phyloP scores from a whole-genome alignment of 1,140 invertebrate species.

The Neodiprion lecontei region DNA sequence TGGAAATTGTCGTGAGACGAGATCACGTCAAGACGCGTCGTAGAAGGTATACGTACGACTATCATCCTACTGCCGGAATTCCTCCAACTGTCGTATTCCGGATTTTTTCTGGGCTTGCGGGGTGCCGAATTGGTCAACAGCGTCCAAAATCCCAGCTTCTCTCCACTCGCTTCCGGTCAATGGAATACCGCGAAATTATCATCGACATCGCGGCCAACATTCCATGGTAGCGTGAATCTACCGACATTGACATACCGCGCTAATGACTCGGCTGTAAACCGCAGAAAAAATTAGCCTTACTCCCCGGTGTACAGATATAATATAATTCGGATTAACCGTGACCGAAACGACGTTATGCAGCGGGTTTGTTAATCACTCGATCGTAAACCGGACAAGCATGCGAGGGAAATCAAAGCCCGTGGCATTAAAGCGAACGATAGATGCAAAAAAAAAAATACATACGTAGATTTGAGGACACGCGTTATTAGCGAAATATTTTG shows the following conservation, averaged over 20 bases:
- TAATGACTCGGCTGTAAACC: not conserved
- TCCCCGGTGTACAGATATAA: not conserved
- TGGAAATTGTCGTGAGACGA: not conserved
- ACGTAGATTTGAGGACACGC: too few species aligned
- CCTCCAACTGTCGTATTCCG: too few species aligned
- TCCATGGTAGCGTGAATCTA: not conserved
- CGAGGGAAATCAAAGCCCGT: not conserved
- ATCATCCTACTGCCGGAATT: too few species aligned
- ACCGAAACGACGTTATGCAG: not conserved
- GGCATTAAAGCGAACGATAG: not conserved
- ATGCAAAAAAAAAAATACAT: too few species aligned
- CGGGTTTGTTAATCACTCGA: constrained; percentile 2
- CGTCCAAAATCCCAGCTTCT: too few species aligned
- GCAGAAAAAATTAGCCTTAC: not conserved
- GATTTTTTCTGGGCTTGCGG: too few species aligned
- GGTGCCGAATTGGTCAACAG: too few species aligned
- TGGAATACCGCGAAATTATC: not conserved
- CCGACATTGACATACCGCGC: not conserved
- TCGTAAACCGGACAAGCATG: not conserved
- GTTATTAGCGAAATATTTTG: too few species aligned
- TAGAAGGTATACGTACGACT: not conserved
- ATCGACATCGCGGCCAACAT: not conserved
- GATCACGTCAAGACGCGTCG: not conserved
- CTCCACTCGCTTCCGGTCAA: not conserved
- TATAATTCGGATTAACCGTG: not conserved